These are phyloP conservation scores for Aleiodes testaceus DNA, from an alignment of 2,888 invertebrate genomes.

Conservation along the genomic window DNA sequence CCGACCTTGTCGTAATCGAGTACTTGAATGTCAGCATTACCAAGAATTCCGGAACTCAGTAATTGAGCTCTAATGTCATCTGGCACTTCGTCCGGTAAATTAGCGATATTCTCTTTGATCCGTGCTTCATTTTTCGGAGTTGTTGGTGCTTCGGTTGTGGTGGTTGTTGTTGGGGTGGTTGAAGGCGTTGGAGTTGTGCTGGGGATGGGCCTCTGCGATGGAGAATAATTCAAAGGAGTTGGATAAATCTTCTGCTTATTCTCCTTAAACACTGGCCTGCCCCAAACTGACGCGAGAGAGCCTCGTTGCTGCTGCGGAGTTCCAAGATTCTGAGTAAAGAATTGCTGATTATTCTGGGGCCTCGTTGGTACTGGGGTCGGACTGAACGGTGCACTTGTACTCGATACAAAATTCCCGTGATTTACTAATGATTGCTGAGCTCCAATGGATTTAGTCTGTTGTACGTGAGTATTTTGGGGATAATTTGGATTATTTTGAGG, in stretches of 20 bases:
- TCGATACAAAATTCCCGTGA: constrained; percentile 38
- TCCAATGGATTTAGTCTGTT: constrained; percentile 43
- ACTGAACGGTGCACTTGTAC: constrained; percentile 53
- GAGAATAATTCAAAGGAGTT: constrained; percentile 68
- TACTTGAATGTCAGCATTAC: constrained; percentile 90
- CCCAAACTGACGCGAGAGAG: constrained; percentile 61
- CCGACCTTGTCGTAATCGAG: constrained; percentile 92
- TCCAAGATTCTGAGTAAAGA: constrained; percentile 59
- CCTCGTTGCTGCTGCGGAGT: constrained; percentile 65
- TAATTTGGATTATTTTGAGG: constrained; percentile 66
- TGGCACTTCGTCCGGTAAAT: constrained; percentile 89
- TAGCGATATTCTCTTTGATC: constrained; percentile 71
- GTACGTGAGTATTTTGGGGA: constrained; percentile 68
- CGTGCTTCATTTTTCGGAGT: constrained; percentile 76
- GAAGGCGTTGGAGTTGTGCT: constrained; percentile 72
- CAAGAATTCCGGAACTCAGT: constrained; percentile 87
- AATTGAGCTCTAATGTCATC: constrained; percentile 89
- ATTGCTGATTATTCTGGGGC: constrained; percentile 65
- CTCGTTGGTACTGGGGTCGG: constrained; percentile 61
- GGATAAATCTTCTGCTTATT: constrained; percentile 66
- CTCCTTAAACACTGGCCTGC: constrained; percentile 58
- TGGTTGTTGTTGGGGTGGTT: constrained; percentile 74
- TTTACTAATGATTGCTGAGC: constrained; percentile 41
- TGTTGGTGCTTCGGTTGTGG: constrained; percentile 74
- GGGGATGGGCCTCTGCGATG: constrained; percentile 69